A percentile compares a stretch with the other conserved stretches of the same genome.
Conservation (phyloP, 2,888 invertebrate species). For the Oxytorus armatus region DNA sequence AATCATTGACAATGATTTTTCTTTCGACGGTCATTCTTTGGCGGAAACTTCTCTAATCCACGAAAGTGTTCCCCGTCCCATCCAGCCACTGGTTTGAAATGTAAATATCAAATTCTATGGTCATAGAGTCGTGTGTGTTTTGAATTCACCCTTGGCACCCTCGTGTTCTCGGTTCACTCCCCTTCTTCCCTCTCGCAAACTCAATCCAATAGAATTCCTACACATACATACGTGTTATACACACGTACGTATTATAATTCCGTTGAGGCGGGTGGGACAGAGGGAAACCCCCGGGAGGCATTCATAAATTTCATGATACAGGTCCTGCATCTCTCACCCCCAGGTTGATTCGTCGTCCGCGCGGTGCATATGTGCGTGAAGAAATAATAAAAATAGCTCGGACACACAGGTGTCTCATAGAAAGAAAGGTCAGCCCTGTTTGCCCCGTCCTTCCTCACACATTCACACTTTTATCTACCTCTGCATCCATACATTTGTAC, state of each 20-base stretch:
- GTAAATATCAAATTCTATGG: slow-evolving; percentile 30
- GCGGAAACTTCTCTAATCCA: neutral
- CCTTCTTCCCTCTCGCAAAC: slow-evolving; percentile 53
- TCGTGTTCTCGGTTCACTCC: slow-evolving; percentile 65
- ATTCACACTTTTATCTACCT: slow-evolving; percentile 48
- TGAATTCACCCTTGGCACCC: slow-evolving; percentile 7
- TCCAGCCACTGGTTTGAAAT: neutral
- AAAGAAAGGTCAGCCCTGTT: slow-evolving; percentile 70
- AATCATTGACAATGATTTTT: too few relatives aligned
- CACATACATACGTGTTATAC: slow-evolving; percentile 6
- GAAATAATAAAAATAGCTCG: slow-evolving; percentile 76
- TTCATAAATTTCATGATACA: slow-evolving; percentile 74
- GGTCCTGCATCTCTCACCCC: slow-evolving; percentile 60
- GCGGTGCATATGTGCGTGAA: slow-evolving; percentile 67
- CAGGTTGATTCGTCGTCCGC: slow-evolving; percentile 56
- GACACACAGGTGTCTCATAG: slow-evolving; percentile 79
- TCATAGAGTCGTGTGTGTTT: neutral
- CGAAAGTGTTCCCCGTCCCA: neutral
- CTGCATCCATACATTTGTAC: slow-evolving; percentile 9
- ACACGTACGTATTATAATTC: slow-evolving; percentile 68
- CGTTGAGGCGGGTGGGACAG: slow-evolving; percentile 54
- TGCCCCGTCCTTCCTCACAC: slow-evolving; percentile 2
- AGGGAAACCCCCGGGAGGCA: slow-evolving; percentile 53
- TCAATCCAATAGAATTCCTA: neutral
- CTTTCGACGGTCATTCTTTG: too few relatives aligned